phyloP scores from a whole-genome alignment of 2,113 vertebrate genomes.

The Rhombomys opimus region DNA sequence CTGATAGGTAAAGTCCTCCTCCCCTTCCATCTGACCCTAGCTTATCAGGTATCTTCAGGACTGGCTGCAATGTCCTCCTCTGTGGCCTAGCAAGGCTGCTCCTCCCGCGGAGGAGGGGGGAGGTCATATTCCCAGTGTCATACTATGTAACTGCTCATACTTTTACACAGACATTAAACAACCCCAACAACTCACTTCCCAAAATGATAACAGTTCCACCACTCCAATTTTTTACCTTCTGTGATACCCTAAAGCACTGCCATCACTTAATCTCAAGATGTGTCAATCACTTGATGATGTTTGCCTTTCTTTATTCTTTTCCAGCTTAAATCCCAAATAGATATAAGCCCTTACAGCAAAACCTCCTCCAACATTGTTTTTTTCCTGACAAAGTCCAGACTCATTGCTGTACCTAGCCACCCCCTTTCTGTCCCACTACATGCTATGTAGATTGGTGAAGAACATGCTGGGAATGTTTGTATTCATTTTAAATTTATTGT shows the following conservation, averaged over 20 bases:
- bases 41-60: too few relatives aligned
- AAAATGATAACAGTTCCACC: background rate
- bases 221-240: background rate
- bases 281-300: background rate
- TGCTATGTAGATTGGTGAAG: background rate
- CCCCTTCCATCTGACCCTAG: too few relatives aligned
- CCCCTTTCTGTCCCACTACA: background rate
- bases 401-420: background rate
- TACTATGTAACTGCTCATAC: background rate
- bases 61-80: too few relatives aligned
- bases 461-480: background rate
- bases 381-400: background rate
- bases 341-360: background rate
- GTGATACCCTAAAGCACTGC: background rate
- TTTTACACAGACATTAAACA: background rate
- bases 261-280: background rate
- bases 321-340: background rate
- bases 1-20: too few relatives aligned
- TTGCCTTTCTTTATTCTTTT: background rate
- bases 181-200: background rate
- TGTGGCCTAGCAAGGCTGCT: too few relatives aligned
- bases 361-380: background rate
- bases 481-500: slow-evolving; percentile 42
- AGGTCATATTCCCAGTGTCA: background rate
- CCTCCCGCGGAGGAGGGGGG: too few relatives aligned